A percentile compares a stretch with the other conserved stretches of the same genome.
Conservation (phyloP, 64 coral and sea anemone species). For the Platygyra sinensis region DNA sequence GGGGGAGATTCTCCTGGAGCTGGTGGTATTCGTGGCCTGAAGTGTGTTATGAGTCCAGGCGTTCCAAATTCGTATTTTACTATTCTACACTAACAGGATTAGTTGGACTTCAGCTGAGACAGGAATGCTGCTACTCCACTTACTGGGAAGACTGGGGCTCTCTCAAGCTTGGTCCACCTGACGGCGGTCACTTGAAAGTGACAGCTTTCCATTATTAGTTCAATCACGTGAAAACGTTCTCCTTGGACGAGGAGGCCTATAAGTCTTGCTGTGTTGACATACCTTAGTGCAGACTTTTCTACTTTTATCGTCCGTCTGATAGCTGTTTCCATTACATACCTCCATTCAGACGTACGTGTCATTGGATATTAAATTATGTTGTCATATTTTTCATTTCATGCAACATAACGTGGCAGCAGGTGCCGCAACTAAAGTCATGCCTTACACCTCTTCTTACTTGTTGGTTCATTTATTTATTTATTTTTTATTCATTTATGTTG, state of each 20-base stretch:
- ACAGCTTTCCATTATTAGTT: no score
- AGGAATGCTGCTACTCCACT: conserved; percentile 44
- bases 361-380: background rate
- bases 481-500: no score
- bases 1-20: conserved; percentile 8
- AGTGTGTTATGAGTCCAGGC: background rate
- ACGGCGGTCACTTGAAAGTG: background rate
- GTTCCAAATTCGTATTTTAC: background rate
- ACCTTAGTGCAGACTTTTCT: conserved; percentile 40
- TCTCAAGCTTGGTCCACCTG: background rate
- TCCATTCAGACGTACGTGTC: conserved; percentile 53
- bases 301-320: conserved; percentile 49
- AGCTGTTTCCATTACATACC: conserved; percentile 1
- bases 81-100: background rate
- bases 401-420: no score
- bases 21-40: background rate
- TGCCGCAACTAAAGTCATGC: no score
- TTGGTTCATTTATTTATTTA: no score
- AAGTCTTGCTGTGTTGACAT: conserved; percentile 41
- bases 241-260: conserved; percentile 27
- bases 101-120: background rate
- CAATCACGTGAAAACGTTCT: background rate
- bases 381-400: no score
- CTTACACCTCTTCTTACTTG: no score
- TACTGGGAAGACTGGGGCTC: conserved; percentile 2